Conservation (phyloP, 35 echinoderm and acorn worm species). For the Nesometra sesokonis region DNA sequence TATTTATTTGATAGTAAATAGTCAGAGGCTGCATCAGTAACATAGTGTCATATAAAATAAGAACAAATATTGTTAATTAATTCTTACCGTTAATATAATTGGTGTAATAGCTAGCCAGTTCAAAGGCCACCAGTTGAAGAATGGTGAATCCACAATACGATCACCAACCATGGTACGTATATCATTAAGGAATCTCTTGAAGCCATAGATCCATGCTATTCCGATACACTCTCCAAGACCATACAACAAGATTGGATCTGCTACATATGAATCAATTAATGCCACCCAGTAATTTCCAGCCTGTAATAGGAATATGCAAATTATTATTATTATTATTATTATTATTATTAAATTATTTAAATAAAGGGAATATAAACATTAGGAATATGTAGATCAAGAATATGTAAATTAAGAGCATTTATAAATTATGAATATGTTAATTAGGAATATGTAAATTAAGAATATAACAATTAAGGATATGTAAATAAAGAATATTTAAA, state of each 20-base stretch:
- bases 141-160: not conserved
- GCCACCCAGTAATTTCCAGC: constrained; percentile 2
- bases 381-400: too few species aligned
- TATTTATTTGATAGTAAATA: not conserved
- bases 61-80: not conserved
- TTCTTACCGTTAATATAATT: not conserved
- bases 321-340: too few species aligned
- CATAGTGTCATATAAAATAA: not conserved
- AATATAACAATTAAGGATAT: too few species aligned
- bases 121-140: constrained; percentile 2
- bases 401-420: too few species aligned
- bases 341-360: too few species aligned
- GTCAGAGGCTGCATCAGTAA: not conserved
- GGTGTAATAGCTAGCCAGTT: constrained; percentile 10
- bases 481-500: too few species aligned
- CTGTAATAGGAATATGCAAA: not conserved
- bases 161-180: constrained; percentile 8
- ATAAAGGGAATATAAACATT: too few species aligned
- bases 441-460: too few species aligned
- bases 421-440: too few species aligned
- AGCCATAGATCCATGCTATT: constrained; percentile 1
- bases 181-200: constrained; percentile 7
- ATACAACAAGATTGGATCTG: not conserved
- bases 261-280: constrained; percentile 1
- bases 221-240: constrained; percentile 2